These are phyloP conservation scores for Scopus umbretta DNA, from an alignment of 2,113 vertebrate genomes.

Conservation along the genomic window DNA sequence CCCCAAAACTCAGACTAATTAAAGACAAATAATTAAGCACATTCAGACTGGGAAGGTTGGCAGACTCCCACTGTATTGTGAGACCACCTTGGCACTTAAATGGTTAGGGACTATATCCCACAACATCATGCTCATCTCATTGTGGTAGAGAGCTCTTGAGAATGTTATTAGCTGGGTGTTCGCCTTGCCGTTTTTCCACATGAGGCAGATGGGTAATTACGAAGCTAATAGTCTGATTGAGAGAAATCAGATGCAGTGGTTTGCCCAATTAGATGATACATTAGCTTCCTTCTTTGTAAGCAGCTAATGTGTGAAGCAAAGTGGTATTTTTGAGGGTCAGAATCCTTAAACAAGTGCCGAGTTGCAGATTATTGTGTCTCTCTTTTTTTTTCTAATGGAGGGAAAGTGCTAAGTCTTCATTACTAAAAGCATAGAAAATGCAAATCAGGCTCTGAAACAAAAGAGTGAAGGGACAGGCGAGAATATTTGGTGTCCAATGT, in stretches of 20 bases:
- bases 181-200: constrained; percentile 92
- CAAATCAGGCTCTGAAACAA: constrained; percentile 86
- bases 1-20: constrained; percentile 72
- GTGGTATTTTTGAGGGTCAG: constrained; percentile 98
- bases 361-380: constrained; percentile 87
- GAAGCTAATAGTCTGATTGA: constrained; percentile 99
- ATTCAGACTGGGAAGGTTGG: constrained; percentile 69
- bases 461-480: constrained; percentile 87
- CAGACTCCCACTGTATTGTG: constrained; percentile 74
- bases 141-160: constrained; percentile 99
- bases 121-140: constrained; percentile 94
- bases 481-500: constrained; percentile 90
- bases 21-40: constrained; percentile 76
- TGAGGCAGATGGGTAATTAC: constrained; percentile 99
- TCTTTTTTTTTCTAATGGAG: constrained; percentile 88
- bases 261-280: constrained; percentile 99
- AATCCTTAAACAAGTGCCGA: constrained; percentile 95
- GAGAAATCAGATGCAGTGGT: constrained; percentile 99
- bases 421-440: constrained; percentile 93
- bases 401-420: constrained; percentile 98
- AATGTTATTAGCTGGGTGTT: constrained; percentile 99
- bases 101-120: constrained; percentile 87
- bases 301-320: constrained; percentile 99
- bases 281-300: constrained; percentile 99
- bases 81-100: constrained; percentile 84